phyloP scores from a whole-genome alignment of 2,113 vertebrate species.

The Cisticola juncidis region DNA sequence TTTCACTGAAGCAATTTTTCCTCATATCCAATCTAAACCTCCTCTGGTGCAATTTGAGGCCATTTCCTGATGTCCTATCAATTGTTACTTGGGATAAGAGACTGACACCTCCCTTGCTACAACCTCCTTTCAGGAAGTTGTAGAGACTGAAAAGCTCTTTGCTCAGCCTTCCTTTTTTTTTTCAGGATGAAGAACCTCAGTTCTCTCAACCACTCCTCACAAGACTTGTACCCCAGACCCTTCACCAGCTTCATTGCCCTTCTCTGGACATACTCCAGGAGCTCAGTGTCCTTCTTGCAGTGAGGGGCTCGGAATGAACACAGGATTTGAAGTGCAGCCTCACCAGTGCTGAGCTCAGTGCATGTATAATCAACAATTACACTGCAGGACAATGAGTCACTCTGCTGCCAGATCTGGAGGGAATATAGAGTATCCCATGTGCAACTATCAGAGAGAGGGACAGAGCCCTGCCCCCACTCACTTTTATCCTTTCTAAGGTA shows the following conservation, averaged over 20 bases:
- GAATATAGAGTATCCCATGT: fast-evolving
- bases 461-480: background rate
- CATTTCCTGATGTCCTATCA: background rate
- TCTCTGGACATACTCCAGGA: background rate
- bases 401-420: background rate
- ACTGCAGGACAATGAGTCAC: background rate
- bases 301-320: background rate
- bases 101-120: background rate
- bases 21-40: background rate
- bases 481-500: background rate
- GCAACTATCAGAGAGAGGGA: background rate
- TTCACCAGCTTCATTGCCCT: background rate
- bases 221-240: background rate
- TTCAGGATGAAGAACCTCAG: background rate
- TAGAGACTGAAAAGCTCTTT: background rate
- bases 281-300: background rate
- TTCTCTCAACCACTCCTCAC: background rate
- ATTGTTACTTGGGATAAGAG: background rate
- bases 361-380: background rate
- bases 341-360: background rate
- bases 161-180: background rate
- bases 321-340: fast-evolving
- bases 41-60: background rate
- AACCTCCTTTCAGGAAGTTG: no score
- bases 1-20: background rate